A percentile compares a stretch with the other conserved stretches of the same genome.
Evolutionary conservation across 2,113 vertebrate genomes (phyloP).

Genomic region (Parus major): DNA sequence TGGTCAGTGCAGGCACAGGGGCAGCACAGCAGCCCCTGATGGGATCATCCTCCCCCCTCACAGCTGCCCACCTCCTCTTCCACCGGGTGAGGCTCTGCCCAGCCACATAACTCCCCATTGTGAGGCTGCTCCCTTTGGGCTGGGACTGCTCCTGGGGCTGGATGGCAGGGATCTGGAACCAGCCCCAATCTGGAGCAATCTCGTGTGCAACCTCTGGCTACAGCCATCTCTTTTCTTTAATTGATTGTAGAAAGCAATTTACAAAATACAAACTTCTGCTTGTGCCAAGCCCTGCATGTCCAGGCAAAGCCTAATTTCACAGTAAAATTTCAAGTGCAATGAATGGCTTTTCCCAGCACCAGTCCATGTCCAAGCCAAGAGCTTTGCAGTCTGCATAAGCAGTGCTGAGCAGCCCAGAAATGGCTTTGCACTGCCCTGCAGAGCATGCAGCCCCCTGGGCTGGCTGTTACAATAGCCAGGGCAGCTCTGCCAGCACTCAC

Average conservation of each 20-base stretch:
- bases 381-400: neutral
- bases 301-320: conserved; percentile 19
- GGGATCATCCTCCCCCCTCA: fast-evolving
- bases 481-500: neutral
- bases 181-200: neutral
- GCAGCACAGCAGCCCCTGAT: neutral
- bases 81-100: fast-evolving
- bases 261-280: neutral
- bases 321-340: neutral
- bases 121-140: neutral
- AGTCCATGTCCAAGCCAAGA: neutral
- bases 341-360: conserved; percentile 20
- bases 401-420: neutral
- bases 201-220: neutral
- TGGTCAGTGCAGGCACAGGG: neutral
- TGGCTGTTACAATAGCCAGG: fast-evolving
- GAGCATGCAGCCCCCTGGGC: neutral
- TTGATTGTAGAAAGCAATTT: conserved; percentile 43
- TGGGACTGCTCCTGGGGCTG: neutral
- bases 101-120: neutral
- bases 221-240: neutral
- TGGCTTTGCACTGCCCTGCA: neutral
- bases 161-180: neutral
- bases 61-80: neutral
- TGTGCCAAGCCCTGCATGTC: conserved; percentile 7